Percentiles rank a stretch among this genome's conserved stretches.
phyloP scores from a whole-genome alignment of 2,113 vertebrate genomes.

The Oryzias javanicus region DNA sequence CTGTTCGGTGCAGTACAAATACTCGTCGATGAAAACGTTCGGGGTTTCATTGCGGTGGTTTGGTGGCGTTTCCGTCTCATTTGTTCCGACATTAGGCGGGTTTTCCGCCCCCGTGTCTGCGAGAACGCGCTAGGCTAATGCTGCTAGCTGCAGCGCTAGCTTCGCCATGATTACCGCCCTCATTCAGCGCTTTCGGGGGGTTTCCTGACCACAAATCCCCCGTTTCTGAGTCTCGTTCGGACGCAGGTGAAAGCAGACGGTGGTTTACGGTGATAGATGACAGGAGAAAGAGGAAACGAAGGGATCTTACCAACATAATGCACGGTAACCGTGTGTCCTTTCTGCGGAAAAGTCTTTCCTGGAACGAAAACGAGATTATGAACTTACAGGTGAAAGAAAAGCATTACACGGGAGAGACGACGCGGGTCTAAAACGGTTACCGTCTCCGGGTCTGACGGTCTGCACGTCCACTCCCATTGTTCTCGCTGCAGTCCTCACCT shows the following conservation, averaged over 20 bases:
- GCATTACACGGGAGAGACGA: rapidly evolving
- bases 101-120: conserved; percentile 3
- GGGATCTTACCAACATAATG: conserved; percentile 58
- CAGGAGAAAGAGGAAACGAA: neutral
- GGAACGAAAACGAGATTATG: neutral
- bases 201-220: no score
- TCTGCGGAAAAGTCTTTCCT: conserved; percentile 18
- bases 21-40: neutral
- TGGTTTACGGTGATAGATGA: neutral
- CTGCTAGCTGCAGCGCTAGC: neutral
- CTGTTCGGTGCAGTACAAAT: no score
- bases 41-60: no score
- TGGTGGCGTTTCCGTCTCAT: neutral
- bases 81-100: neutral
- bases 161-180: neutral
- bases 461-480: conserved; percentile 62
- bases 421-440: neutral
- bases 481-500: conserved; percentile 6
- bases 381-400: rapidly evolving
- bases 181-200: neutral
- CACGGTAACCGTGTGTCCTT: conserved; percentile 21
- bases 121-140: neutral
- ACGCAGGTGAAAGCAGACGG: no score
- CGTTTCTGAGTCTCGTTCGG: rapidly evolving
- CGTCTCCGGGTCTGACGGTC: conserved; percentile 32